Percentiles rank a stretch among this genome's conserved stretches.
phyloP scores from a whole-genome alignment of 1,140 invertebrate genomes.

The Calycopis cecrops region DNA sequence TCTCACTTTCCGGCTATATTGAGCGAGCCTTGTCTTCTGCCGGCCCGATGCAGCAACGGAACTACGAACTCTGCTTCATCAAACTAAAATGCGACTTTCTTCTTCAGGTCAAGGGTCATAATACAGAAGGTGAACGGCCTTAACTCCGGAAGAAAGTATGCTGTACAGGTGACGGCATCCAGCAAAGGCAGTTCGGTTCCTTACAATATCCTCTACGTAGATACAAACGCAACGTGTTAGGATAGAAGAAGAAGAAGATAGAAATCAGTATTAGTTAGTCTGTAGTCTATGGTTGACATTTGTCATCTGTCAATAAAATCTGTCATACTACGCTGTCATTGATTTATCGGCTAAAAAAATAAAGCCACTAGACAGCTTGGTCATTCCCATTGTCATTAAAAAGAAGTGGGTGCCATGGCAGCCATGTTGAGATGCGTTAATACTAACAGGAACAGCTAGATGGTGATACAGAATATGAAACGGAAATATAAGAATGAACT shows the following conservation, averaged over 20 bases:
- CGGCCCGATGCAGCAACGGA: too few relatives aligned
- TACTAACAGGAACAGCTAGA: too few relatives aligned
- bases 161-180: slow-evolving; percentile 53
- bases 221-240: slow-evolving; percentile 54
- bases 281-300: not conserved
- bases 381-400: not conserved
- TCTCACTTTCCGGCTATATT: too few relatives aligned
- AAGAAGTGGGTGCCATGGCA: not conserved
- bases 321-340: not conserved
- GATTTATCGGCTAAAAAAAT: too few relatives aligned
- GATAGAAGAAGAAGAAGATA: slow-evolving; percentile 32
- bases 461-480: too few relatives aligned
- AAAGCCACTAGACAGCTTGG: too few relatives aligned
- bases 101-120: slow-evolving; percentile 52
- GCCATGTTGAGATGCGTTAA: too few relatives aligned
- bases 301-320: too few relatives aligned
- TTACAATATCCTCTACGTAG: slow-evolving; percentile 52
- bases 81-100: not conserved
- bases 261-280: slow-evolving; percentile 31
- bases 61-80: not conserved
- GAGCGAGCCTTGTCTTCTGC: too few relatives aligned
- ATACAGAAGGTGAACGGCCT: slow-evolving; percentile 50
- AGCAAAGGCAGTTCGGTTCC: slow-evolving; percentile 52
- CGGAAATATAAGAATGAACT: too few relatives aligned
- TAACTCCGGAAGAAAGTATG: slow-evolving; percentile 53